A percentile compares a stretch with the other conserved stretches of the same genome.
phyloP scores from a whole-genome alignment of 2,797 vertebrate species.

The Hylomyscus alleni region DNA sequence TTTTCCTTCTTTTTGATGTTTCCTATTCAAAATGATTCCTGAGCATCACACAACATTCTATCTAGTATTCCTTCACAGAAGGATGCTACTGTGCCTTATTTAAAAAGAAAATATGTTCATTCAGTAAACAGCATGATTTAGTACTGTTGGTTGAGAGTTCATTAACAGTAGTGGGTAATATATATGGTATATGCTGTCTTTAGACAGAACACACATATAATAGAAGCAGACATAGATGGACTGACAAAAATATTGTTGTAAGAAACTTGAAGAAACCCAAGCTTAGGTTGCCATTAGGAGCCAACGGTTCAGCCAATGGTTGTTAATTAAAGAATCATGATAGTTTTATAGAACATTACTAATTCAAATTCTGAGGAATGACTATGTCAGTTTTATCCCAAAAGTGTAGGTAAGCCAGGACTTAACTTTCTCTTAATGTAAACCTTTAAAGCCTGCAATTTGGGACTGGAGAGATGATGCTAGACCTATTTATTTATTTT shows the following conservation, averaged over 20 bases:
- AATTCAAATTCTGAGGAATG: not conserved
- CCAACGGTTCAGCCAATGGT: not conserved
- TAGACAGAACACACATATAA: conserved; percentile 27
- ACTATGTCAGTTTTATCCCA: not conserved
- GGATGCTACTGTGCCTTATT: not conserved
- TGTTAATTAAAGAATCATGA: not conserved
- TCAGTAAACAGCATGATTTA: not conserved
- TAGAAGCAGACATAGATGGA: not conserved
- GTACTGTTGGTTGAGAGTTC: not conserved
- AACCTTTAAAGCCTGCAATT: not conserved
- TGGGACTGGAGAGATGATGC: not conserved
- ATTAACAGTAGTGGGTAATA: not conserved
- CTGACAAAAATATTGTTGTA: not conserved
- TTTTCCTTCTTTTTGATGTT: conserved; percentile 16
- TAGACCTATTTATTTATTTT: not conserved
- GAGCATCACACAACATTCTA: not conserved
- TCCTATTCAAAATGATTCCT: not conserved
- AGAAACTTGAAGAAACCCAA: not conserved
- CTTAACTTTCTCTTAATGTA: not conserved
- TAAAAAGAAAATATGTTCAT: not conserved
- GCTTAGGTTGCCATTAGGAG: not conserved
- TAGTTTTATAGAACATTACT: conserved; percentile 26
- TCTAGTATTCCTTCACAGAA: not conserved
- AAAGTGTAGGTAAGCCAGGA: not conserved
- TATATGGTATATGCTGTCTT: not conserved